Evolutionary conservation across 2,797 vertebrate species (phyloP).

Genomic region (Sebastes cheni): DNA sequence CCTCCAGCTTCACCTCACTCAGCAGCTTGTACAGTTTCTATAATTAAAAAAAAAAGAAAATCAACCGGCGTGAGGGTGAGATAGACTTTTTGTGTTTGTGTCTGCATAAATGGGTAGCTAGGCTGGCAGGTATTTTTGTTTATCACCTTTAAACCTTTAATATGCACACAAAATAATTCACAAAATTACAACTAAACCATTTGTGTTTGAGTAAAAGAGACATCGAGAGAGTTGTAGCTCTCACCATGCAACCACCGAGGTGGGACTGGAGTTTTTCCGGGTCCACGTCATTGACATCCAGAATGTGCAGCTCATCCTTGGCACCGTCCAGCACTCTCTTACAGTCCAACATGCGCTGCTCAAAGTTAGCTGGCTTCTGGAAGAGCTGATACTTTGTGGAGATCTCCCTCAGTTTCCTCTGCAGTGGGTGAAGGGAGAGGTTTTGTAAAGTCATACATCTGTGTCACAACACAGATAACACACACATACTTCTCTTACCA

Average conservation of each 20-base stretch:
- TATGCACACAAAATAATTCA: not conserved
- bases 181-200: not conserved
- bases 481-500: not conserved
- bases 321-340: conserved; percentile 92
- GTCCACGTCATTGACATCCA: conserved; percentile 88
- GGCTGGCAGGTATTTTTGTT: not conserved
- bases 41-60: not conserved
- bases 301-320: conserved; percentile 89
- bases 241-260: conserved; percentile 93
- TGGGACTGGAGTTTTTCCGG: conserved; percentile 91
- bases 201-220: not conserved
- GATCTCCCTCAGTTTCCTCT: conserved; percentile 96
- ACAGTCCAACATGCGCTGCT: conserved; percentile 98
- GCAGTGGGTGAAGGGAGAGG: not conserved
- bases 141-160: not conserved
- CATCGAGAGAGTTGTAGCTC: not conserved
- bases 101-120: not conserved
- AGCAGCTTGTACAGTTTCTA: conserved; percentile 97
- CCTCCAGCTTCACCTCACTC: conserved; percentile 97
- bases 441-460: not conserved
- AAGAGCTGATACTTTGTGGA: conserved; percentile 97
- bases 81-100: not conserved
- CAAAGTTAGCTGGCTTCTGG: conserved; percentile 98
- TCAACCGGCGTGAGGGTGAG: not conserved
- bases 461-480: not conserved